These are phyloP conservation scores for Heliconius hewitsoni DNA, from an alignment of 1,140 invertebrate species.

Conservation along the genomic window DNA sequence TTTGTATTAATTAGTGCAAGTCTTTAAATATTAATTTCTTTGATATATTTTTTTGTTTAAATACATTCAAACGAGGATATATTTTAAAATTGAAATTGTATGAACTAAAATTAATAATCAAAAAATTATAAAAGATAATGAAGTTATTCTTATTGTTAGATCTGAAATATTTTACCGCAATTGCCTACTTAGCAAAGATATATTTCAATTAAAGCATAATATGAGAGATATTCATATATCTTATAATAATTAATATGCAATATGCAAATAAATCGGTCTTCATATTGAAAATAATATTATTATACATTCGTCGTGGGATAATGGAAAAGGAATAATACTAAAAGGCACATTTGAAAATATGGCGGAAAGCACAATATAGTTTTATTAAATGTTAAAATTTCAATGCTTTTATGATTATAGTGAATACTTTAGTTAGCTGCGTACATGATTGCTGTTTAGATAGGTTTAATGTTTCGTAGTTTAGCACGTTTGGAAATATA, in stretches of 20 bases:
- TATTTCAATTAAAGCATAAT: background rate
- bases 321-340: background rate
- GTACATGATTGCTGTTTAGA: conserved; percentile 32
- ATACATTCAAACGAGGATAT: background rate
- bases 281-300: conserved; percentile 8
- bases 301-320: background rate
- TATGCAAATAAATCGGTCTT: background rate
- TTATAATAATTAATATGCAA: background rate
- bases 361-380: conserved; percentile 32
- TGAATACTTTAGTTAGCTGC: conserved; percentile 28
- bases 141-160: conserved; percentile 2
- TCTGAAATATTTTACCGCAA: background rate
- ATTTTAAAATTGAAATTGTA: background rate
- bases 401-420: conserved; percentile 16
- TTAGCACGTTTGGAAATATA: conserved; percentile 11
- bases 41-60: background rate
- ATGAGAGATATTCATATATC: background rate
- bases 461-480: conserved; percentile 28
- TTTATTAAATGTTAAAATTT: conserved; percentile 27
- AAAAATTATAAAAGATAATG: background rate
- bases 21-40: background rate
- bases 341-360: background rate
- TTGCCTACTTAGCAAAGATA: conserved; percentile 1
- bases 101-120: background rate
- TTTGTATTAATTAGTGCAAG: background rate